Evolutionary conservation across 2,113 vertebrate genomes (phyloP), one percentile per base, ranked within the genome.

Genomic region (Arizona elegans): DNA sequence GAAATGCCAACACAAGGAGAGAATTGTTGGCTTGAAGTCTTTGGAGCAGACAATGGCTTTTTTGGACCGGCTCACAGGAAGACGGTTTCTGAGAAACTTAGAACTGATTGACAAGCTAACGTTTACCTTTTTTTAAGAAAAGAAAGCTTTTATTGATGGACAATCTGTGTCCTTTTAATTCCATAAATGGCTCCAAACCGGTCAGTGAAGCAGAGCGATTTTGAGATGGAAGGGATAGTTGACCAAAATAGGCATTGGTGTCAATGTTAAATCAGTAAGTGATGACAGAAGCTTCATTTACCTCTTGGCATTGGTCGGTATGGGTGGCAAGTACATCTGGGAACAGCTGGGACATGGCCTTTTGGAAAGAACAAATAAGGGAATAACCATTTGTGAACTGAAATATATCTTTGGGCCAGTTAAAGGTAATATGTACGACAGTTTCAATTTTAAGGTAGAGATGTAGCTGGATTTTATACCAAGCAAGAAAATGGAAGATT

Each of bases 201-300:
- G 98, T 96, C 96, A 97, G 96, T 53, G 91, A 96, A 97, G 97
- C 96, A 97, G 91, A 4, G 94, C 94, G 91, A 94, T 96, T 96
- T 96, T 93, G 96, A 97, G 96, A 97, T 95, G 97, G 96, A 94
- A 94, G 96, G 95, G 98, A 97, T 97, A 97, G 97, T 98, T 96
- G 93, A 98, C 96, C 96, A 96, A 26, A 96, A 97, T 96, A 91
- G 98, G 98, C 96, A 96, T 97, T 81, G 96, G 98, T 96, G 97
- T 98, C 98, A 98, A 97, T 96, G 96, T 96, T 96, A 97, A 97
- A 98, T 97, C 97, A 96, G 98, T 98, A 97, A 98, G 98, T 96
- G 97, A 96, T 96, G 97, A 97, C 97, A 97, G 97, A 96, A 92
- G 95, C 95, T 97, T 96, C 96, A 95, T 96, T 97, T 95, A 96